A percentile compares a stretch with the other conserved stretches of the same genome.
These are phyloP conservation scores for Xerus rutilus DNA, from an alignment of 2,797 vertebrate species.

Conservation along the genomic window DNA sequence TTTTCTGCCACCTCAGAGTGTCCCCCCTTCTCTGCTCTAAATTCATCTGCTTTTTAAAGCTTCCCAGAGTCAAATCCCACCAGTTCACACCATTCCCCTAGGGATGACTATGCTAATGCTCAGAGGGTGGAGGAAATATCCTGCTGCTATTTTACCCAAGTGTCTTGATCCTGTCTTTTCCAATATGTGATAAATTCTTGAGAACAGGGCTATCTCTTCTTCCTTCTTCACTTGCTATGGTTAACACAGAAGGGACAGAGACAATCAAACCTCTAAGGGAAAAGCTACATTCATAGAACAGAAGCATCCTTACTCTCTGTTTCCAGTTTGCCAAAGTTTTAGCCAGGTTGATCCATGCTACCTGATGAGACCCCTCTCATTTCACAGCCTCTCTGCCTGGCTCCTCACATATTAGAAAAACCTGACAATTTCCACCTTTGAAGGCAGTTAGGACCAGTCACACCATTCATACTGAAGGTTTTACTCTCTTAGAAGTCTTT, in stretches of 20 bases:
- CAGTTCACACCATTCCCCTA: not conserved
- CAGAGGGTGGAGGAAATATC: not conserved
- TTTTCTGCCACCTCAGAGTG: not conserved
- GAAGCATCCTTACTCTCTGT: not conserved
- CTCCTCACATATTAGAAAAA: not conserved
- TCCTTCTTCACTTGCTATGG: not conserved
- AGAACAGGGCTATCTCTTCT: not conserved
- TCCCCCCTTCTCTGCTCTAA: not conserved
- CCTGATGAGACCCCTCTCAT: not conserved
- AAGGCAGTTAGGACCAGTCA: not conserved
- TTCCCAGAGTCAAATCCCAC: not conserved
- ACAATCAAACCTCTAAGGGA: not conserved
- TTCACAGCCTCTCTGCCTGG: not conserved
- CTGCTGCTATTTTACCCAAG: not conserved
- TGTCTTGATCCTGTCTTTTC: not conserved
- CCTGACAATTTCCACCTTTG: not conserved
- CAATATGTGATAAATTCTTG: not conserved
- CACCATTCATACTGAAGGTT: not conserved
- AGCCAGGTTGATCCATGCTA: not conserved
- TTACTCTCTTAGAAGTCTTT: not conserved
- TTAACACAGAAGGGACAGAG: not conserved
- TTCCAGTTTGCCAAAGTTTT: not conserved
- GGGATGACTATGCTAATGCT: not conserved
- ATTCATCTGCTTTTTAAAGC: not conserved
- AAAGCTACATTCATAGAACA: not conserved